A percentile compares a stretch with the other conserved stretches of the same genome.
phyloP scores from a whole-genome alignment of 2,888 invertebrate species.

The Eristalinus aeneus region DNA sequence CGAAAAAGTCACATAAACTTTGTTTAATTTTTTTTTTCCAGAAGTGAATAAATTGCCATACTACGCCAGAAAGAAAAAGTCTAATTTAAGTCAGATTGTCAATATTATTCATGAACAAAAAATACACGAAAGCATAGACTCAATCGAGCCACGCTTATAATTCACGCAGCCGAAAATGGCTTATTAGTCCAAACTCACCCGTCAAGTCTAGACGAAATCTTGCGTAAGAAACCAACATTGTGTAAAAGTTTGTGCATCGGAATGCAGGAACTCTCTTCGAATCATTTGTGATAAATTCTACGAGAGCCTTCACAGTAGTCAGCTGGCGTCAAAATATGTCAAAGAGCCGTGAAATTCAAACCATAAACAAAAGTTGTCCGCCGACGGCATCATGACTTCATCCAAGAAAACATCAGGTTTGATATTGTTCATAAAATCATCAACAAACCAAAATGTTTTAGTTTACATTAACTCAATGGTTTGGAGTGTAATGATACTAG shows the following conservation, averaged over 20 bases:
- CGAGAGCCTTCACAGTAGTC: background rate
- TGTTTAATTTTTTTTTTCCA: too few relatives aligned
- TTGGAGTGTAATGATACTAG: background rate
- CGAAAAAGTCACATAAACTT: too few relatives aligned
- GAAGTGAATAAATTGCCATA: too few relatives aligned
- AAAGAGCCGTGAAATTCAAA: background rate
- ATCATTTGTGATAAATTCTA: background rate
- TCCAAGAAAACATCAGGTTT: background rate
- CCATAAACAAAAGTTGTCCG: background rate
- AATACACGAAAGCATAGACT: background rate
- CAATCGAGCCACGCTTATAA: too few relatives aligned
- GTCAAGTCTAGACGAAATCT: background rate
- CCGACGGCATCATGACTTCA: background rate
- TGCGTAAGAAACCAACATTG: too few relatives aligned
- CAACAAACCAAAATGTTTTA: too few relatives aligned
- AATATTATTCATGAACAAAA: background rate
- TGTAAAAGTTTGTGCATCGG: background rate
- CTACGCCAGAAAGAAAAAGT: too few relatives aligned
- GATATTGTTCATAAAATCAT: background rate
- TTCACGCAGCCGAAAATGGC: too few relatives aligned
- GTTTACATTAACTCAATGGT: background rate
- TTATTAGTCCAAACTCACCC: too few relatives aligned
- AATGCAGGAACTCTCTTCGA: background rate
- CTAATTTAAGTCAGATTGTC: too few relatives aligned
- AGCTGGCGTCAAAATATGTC: background rate